phyloP scores from a whole-genome alignment of 2,113 vertebrate genomes.

The Chaetorhynchus papuensis region DNA sequence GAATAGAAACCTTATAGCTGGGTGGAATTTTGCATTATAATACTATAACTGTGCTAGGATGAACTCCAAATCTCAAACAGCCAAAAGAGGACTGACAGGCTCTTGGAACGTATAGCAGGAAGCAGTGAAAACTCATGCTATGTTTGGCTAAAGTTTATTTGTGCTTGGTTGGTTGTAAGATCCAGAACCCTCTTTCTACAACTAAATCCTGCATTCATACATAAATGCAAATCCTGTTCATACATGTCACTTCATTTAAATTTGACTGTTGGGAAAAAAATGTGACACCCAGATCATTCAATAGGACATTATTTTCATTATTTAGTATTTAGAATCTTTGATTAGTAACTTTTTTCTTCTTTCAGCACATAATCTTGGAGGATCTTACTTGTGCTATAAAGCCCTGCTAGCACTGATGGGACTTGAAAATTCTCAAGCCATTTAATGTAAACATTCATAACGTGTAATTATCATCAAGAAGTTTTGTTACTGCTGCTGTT shows the following conservation, averaged over 20 bases:
- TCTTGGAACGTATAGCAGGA: accelerated
- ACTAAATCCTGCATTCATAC: not conserved
- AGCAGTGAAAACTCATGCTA: not conserved
- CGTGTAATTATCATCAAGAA: not conserved
- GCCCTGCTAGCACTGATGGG: not conserved
- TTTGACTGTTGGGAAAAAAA: not conserved
- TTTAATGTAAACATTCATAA: not conserved
- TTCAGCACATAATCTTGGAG: not conserved
- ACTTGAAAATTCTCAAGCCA: not conserved
- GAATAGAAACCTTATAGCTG: not conserved
- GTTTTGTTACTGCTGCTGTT: not conserved
- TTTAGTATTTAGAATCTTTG: not conserved
- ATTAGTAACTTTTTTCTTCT: not conserved
- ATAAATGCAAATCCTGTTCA: not conserved
- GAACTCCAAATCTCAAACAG: not conserved
- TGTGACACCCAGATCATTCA: not conserved
- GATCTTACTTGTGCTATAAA: not conserved
- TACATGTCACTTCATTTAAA: not conserved
- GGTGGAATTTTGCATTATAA: not conserved
- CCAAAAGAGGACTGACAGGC: not conserved
- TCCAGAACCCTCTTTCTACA: not conserved
- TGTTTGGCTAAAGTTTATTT: not conserved
- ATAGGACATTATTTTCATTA: not conserved
- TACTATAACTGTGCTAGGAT: not conserved
- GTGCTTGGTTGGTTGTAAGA: not conserved